phyloP scores from a whole-genome alignment of 1,140 invertebrate species.

The Drosophila gunungcola region DNA sequence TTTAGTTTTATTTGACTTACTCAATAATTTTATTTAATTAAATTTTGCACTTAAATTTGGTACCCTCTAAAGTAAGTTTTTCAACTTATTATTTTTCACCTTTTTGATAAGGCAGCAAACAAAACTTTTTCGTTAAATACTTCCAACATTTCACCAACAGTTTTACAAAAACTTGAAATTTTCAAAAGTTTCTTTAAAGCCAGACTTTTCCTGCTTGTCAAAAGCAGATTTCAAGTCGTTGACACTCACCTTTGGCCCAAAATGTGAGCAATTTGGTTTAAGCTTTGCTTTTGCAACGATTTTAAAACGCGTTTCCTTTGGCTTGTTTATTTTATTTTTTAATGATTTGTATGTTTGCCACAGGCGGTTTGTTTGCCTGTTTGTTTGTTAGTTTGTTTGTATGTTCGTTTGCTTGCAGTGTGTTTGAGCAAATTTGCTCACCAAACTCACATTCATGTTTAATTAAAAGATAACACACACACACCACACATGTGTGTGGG shows the following conservation, averaged over 20 bases:
- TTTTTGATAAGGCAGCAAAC: neutral
- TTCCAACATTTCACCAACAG: neutral
- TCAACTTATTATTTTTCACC: too few relatives aligned
- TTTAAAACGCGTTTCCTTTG: conserved; percentile 8
- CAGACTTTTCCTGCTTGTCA: conserved; percentile 17
- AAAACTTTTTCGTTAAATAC: neutral
- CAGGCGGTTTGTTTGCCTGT: conserved; percentile 48
- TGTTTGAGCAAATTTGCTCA: conserved; percentile 60
- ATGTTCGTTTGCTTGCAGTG: conserved; percentile 43
- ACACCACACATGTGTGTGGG: conserved; percentile 2
- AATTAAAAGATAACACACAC: conserved; percentile 80
- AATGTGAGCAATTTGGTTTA: conserved; percentile 9
- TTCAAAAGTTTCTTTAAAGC: conserved; percentile 15
- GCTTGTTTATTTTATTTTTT: conserved; percentile 36
- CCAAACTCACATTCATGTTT: conserved; percentile 78
- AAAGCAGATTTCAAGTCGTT: conserved; percentile 19
- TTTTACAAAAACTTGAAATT: neutral
- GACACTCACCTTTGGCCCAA: conserved; percentile 34
- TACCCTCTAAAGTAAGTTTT: too few relatives aligned
- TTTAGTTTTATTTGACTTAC: too few relatives aligned
- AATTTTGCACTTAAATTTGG: too few relatives aligned
- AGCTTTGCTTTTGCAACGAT: conserved; percentile 19
- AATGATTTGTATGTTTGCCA: conserved; percentile 47
- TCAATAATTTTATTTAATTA: too few relatives aligned
- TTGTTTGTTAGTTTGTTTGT: conserved; percentile 16